Base-by-base conservation (phyloP, 2,797 vertebrate species). In the Gobio occitaniae region DNA sequence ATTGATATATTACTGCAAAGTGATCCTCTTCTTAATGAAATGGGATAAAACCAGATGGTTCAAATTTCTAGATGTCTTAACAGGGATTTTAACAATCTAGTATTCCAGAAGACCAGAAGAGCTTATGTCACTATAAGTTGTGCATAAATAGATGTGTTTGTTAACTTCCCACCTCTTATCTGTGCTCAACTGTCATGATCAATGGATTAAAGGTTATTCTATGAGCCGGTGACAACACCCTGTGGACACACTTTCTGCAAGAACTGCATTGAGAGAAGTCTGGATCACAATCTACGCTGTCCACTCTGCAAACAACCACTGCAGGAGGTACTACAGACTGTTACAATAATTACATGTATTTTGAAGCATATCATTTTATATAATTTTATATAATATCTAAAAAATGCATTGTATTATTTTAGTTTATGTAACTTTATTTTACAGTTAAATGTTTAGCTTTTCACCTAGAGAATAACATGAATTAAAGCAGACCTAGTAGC, bases 221-320 rank as follows among this genome's bases (percentile, higher is more conserved):
- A 95, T 0, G 96, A 97, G 89, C 97, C 97, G 0, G 96, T 98
- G 88, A 98, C 97, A 0, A 98, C 97, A 0, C 97, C 97, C 0
- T 98, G 97, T 52, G 97, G 97, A 11, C 97, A 98, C 91, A 97
- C 96, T 32, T 98, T 98, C 94, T 98, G 97, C 89, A 97, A 95
- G 90, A 97, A 96, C 92, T 98, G 97, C 91, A 94, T 98, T 0
- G 96, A 98, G 70, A 96, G 97, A 88, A 97, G 96, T 90, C 93
- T 98, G 90, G 97, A 98, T 92, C 97, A 98, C 92, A 95, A 95
- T 83, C 96, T 97, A 16, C 95, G 93, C 91, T 98, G 97, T 86
- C 97, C 97, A 2, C 96, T 98, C 88, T 98, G 97, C 93, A 98
- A 98, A 85, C 96, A 98, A 90, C 96, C 96, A 21, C 93, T 98